Evolutionary conservation across 2,888 invertebrate species (phyloP).

Genomic region (Eristalis intricaria): DNA sequence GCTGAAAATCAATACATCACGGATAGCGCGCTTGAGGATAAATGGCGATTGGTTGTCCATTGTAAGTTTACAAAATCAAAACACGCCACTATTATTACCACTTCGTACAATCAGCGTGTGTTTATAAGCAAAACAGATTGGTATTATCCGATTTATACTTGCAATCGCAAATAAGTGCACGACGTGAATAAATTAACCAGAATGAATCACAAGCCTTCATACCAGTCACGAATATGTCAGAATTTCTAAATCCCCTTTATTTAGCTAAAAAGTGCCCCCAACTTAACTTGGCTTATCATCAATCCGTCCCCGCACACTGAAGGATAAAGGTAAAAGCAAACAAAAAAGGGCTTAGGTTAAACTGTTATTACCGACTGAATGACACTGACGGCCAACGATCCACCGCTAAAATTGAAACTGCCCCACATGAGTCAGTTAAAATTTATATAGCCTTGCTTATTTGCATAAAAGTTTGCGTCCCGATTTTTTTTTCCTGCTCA

Average conservation of each 20-base stretch:
- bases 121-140: not conserved
- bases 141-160: not conserved
- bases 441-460: slow-evolving; percentile 54
- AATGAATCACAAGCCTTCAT: not conserved
- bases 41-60: slow-evolving; percentile 93
- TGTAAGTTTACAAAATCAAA: slow-evolving; percentile 85
- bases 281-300: not conserved
- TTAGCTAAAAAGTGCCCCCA: slow-evolving; percentile 23
- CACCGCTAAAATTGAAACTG: slow-evolving; percentile 57
- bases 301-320: not conserved
- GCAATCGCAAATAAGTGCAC: not conserved
- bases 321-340: not conserved
- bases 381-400: slow-evolving; percentile 35
- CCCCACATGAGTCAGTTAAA: slow-evolving; percentile 56
- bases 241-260: slow-evolving; percentile 10
- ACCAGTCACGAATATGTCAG: slow-evolving; percentile 8
- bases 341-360: slow-evolving; percentile 46
- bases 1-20: slow-evolving; percentile 93
- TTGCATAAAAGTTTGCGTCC: slow-evolving; percentile 58
- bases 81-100: not conserved
- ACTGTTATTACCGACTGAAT: slow-evolving; percentile 50
- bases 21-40: slow-evolving; percentile 92
- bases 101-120: not conserved
- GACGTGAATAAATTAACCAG: not conserved
- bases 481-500: slow-evolving; percentile 48